These are phyloP conservation scores for Cryptocheilus praepositus DNA, from an alignment of 2,888 invertebrate species.

Conservation along the genomic window DNA sequence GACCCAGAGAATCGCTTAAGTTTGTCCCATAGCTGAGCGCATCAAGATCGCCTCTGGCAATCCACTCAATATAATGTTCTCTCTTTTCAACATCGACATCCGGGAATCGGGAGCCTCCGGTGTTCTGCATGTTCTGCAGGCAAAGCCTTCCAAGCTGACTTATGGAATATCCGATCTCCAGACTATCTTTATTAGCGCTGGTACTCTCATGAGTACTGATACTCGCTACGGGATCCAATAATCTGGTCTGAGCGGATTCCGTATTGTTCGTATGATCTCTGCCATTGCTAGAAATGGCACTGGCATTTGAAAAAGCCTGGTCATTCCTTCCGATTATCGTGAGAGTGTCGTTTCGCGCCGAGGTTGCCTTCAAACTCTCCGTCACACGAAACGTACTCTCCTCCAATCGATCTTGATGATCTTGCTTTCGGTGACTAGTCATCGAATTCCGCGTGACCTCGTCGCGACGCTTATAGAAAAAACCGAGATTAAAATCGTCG, in stretches of 20 bases:
- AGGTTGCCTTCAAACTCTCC: conserved; percentile 4
- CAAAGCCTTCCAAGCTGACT: conserved; percentile 62
- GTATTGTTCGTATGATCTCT: conserved; percentile 10
- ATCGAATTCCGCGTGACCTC: conserved; percentile 27
- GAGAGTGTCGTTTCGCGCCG: neutral
- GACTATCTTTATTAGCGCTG: conserved; percentile 65
- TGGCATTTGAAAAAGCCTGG: neutral
- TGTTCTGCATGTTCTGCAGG: conserved; percentile 56
- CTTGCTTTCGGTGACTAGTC: conserved; percentile 12
- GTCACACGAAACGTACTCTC: conserved; percentile 29
- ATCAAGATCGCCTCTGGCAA: conserved; percentile 57
- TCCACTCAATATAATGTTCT: conserved; percentile 58
- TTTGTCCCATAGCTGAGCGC: conserved; percentile 60
- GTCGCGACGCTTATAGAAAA: conserved; percentile 48
- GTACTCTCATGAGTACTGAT: conserved; percentile 41
- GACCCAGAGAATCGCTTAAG: conserved; percentile 59
- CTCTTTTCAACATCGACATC: conserved; percentile 48
- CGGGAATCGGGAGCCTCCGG: conserved; percentile 37
- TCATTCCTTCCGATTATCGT: neutral
- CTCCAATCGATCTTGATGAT: conserved; percentile 3
- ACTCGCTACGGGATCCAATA: conserved; percentile 31
- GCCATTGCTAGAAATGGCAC: neutral
- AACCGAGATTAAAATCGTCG: conserved; percentile 37
- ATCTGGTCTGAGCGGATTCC: conserved; percentile 18
- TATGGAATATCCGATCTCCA: conserved; percentile 66